Evolutionary conservation across 2,797 vertebrate species (phyloP), one percentile per base, ranked within the genome.

Genomic region (Sciurus vulgaris): DNA sequence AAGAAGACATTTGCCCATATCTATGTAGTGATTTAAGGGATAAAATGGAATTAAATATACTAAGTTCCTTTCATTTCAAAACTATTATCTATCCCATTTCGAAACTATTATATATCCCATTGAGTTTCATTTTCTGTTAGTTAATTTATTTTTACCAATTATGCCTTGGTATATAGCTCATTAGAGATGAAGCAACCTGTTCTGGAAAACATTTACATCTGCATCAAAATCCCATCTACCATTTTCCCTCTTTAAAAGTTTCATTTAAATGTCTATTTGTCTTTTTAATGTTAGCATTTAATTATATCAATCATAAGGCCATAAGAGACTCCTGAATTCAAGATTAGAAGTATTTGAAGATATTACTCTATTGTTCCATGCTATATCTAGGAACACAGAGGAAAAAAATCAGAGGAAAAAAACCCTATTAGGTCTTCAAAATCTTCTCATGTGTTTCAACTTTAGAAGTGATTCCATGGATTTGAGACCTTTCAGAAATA

Each of bases 11-110:
- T 92, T 90, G 8, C 9, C 38, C n/a, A 35, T 65, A 74, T 51
- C 7, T 73, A 73, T 12, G 2, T 73, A 38, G n/a, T 88, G 30
- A 78, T 35, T 89, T 81, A 56, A 59, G 24, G 84, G 20, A 83
- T n/a, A 94, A 95, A 78, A 77, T 65, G 22, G 5, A 56, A 85
- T 93, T 89, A 77, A 96, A 88, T 77, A 92, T 35, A 30, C 5
- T 7, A 54, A 83, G 1, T 28, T 17, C 44, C 51, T 54, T 86
- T 95, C 26, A 51, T 86, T 83, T 93, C 24, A 33, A 91, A 38
- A 76, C 67, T 88, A 38, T 70, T 91, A 35, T 38, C n/a, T 73
- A 79, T 78, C 70, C 26, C 33, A 72, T 20, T 83, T 93, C 24
- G n/a, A 91, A 38, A 76, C 67, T 88, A 38, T 70, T 91, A 35